Base-by-base conservation (phyloP, 2,113 vertebrate genomes). In the Callorhinus ursinus region DNA sequence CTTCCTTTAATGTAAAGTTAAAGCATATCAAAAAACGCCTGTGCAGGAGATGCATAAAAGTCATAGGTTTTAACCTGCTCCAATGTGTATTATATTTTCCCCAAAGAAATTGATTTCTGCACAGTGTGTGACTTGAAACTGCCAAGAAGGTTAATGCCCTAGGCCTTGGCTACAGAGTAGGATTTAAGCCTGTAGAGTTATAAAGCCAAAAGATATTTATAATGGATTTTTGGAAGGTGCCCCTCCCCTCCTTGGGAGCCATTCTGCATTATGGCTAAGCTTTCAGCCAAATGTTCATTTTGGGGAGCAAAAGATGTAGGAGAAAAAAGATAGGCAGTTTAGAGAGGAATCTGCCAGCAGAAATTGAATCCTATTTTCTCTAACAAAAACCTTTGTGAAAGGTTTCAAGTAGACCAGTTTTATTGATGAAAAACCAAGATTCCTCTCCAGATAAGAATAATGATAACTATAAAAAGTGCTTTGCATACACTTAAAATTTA, bases 271-370 rank as follows among this genome's bases (percentile, higher is more conserved):
- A 94, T 93, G 87, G 92, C 84, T 92, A 89, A 97, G 84, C 72
- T 96, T 83, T 82, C 74, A 96, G 91, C 95, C 91, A 97, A 97
- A 95, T 97, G 92, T 90, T 98, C 92, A 89, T 97, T 98, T 93
- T 74, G 72, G 71, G 86, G 57, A 97, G 19, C 67, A 97, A 76
- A 82, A 96, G 77, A 88, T 33, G 13, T 39, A 95, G 49, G 39
- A 87, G 46, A 59, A 6, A 57, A 91, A 89, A 96, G 86, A 93
- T 67, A 72, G 49, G 80, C 46, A 96, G 72, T 55, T 94, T 96
- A 69, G 21, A 96, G 86, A 95, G n/a, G 57, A 97, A 95, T 95
- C 76, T 88, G 36, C 87, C 83, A 85, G 65, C 28, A 92, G 92
- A 96, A 93, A 96, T 77, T 36, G 51, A 96, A 93, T 92, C 28